These are phyloP conservation scores for Orthosia gracilis DNA, from an alignment of 2,888 invertebrate species.

Conservation along the genomic window DNA sequence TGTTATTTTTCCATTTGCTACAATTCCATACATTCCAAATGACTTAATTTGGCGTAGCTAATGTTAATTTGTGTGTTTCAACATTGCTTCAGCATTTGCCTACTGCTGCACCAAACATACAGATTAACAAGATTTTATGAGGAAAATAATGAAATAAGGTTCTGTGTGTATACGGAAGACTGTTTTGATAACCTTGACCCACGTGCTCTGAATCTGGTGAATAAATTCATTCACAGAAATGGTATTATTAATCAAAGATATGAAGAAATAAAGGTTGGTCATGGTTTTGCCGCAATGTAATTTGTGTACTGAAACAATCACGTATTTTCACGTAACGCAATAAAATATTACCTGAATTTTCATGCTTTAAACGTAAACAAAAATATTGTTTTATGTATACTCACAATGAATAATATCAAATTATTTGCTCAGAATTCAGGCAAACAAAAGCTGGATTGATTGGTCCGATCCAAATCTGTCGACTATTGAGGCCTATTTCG, in stretches of 20 bases:
- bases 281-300: not conserved
- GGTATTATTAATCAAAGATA: constrained; percentile 1
- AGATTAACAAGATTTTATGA: constrained; percentile 35
- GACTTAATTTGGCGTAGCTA: not conserved
- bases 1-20: not conserved
- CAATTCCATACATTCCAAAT: not conserved
- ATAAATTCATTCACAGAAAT: constrained; percentile 24
- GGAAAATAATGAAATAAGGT: constrained; percentile 31
- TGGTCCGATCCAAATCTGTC: constrained; percentile 7
- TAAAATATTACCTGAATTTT: not conserved
- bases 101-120: constrained; percentile 26
- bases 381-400: not conserved
- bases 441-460: constrained; percentile 1
- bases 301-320: not conserved
- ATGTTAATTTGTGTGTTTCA: constrained; percentile 17
- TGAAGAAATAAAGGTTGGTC: constrained; percentile 1
- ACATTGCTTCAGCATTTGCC: not conserved
- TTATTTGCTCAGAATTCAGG: constrained; percentile 8
- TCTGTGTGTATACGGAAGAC: not conserved
- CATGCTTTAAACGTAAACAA: not conserved
- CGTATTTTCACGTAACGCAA: not conserved
- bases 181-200: constrained; percentile 24
- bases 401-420: not conserved
- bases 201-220: constrained; percentile 40
- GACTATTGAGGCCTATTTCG: constrained; percentile 3